Conservation (phyloP, 2,113 vertebrate genomes). For the Otus sunia region DNA sequence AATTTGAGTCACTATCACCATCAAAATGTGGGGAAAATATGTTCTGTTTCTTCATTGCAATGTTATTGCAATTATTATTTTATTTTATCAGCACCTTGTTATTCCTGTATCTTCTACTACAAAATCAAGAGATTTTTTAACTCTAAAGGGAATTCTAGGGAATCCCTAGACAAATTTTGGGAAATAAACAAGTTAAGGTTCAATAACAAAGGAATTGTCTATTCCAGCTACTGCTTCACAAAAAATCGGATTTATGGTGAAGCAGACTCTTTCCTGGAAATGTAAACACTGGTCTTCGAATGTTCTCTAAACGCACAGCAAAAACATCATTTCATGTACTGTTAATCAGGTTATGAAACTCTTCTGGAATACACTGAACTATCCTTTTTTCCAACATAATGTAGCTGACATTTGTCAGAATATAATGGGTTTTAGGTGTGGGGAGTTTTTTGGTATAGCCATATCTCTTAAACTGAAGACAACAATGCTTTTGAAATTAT, state of each 20-base stretch:
- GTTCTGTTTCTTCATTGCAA: background rate
- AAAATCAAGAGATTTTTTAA: background rate
- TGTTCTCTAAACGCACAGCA: background rate
- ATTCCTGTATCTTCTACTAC: background rate
- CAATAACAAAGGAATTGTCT: background rate
- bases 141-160: background rate
- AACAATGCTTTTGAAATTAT: background rate
- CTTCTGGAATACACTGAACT: background rate
- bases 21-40: background rate
- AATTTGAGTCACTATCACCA: background rate
- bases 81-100: background rate
- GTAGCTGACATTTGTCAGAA: background rate
- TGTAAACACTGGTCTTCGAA: background rate
- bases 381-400: background rate
- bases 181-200: background rate
- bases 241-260: background rate
- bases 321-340: background rate
- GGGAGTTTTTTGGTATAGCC: background rate
- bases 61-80: background rate
- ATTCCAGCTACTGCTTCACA: background rate
- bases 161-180: background rate
- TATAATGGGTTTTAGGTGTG: rapidly evolving
- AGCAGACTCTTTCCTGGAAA: background rate
- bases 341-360: background rate
- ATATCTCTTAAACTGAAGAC: background rate